Percentiles rank a stretch among this genome's conserved stretches.
These are phyloP conservation scores for Reticulitermes speratus DNA, from an alignment of 1,140 invertebrate genomes.

Conservation along the genomic window DNA sequence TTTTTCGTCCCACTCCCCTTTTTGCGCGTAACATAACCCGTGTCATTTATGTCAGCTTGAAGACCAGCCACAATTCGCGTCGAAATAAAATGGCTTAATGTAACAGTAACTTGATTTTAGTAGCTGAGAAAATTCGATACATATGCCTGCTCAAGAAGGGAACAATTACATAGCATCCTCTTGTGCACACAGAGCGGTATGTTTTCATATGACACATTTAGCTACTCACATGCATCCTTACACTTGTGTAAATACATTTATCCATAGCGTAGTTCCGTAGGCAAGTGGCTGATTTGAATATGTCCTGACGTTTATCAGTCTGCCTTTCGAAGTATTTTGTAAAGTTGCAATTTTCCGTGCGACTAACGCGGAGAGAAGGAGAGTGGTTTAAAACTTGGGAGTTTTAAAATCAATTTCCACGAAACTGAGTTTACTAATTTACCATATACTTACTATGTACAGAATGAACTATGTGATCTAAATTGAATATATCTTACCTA, in stretches of 20 bases:
- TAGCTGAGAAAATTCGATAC: background rate
- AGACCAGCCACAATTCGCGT: background rate
- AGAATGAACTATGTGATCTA: background rate
- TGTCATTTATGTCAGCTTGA: background rate
- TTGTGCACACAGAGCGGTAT: too few relatives aligned
- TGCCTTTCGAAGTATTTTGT: background rate
- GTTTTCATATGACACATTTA: too few relatives aligned
- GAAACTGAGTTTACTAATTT: background rate
- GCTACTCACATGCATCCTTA: too few relatives aligned
- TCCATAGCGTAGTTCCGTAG: background rate
- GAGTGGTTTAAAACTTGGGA: background rate
- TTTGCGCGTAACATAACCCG: background rate
- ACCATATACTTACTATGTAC: background rate
- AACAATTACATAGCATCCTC: background rate
- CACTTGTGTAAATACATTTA: background rate
- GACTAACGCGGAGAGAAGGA: background rate
- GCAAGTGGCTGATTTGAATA: background rate
- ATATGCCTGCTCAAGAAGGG: background rate
- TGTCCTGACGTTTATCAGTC: background rate
- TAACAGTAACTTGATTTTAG: background rate
- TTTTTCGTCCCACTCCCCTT: background rate
- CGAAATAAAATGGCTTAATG: background rate
- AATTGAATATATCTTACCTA: background rate
- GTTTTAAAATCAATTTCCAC: background rate
- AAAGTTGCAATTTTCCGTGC: background rate